phyloP scores from a whole-genome alignment of 2,113 vertebrate species.

The Candoia aspera region DNA sequence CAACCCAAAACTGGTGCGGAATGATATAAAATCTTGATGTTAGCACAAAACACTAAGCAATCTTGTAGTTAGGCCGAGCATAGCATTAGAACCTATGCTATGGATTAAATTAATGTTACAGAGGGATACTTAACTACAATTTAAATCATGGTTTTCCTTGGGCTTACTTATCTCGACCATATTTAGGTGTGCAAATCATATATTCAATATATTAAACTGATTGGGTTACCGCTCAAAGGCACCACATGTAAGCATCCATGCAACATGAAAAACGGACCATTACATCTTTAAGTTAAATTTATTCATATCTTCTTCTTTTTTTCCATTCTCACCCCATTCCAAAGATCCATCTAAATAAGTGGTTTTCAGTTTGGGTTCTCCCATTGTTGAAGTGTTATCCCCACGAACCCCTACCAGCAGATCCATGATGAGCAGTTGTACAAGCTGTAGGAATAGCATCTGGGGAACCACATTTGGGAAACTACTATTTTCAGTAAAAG shows the following conservation, averaged over 20 bases:
- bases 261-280: neutral
- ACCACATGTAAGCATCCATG: neutral
- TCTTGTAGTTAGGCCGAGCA: neutral
- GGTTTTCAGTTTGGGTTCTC: neutral
- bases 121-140: neutral
- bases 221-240: neutral
- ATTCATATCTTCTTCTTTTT: neutral
- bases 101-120: no score
- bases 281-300: neutral
- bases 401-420: neutral
- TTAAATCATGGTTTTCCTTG: neutral
- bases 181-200: neutral
- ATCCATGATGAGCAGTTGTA: neutral
- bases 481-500: neutral
- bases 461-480: neutral
- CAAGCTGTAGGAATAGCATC: neutral
- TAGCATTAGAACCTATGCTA: neutral
- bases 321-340: neutral
- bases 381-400: neutral
- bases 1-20: neutral
- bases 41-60: neutral
- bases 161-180: neutral
- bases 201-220: neutral
- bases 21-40: neutral
- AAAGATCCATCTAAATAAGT: neutral